Base-by-base conservation (phyloP, 1,140 invertebrate genomes). In the Delia radicum region DNA sequence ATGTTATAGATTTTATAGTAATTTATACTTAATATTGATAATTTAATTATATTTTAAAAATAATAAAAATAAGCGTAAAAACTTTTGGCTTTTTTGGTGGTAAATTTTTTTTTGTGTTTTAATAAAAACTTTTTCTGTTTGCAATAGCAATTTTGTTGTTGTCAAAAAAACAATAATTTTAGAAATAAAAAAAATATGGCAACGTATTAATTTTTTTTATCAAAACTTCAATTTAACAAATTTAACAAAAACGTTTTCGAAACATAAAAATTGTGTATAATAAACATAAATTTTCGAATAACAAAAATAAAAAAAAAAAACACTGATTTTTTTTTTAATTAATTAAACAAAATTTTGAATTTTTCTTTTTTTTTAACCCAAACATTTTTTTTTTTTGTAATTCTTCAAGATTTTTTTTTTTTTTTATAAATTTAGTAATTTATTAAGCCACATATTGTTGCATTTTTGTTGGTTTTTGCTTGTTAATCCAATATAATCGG, bases 181-280 rank as follows among this genome's bases (percentile, higher is more conserved):
- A 69, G 37, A 28, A 69, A 69, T 33, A 21, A 21, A 69, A 69
- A 69, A 69, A 69, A 69, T 69, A 69, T 69, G 65, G 65, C 65
- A 69, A n/a, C n/a, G n/a, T 18, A 69, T 37, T n/a, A n/a, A n/a
- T n/a, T 10, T 21, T 33, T 69, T 24, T 69, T 31, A 31, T 31
- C 18, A 26, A 65, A 27, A 21, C 37, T 24, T 42, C 2, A 42
- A 42, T 42, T 42, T 18, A 18, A 42, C 21, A 73, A 73, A 73
- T 73, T 46, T 61, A 26, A 24, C 37, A 73, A 73, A 73, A 65
- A 33, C 31, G 31, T 5, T 33, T 33, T 33, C 31, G 31, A 21
- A 72, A 72, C 24, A 24, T 15, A 24, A 72, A 37, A n/a, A n/a
- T n/a, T n/a, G n/a, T n/a, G n/a, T n/a, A n/a, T n/a, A n/a, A n/a